phyloP scores from a whole-genome alignment of 2,797 vertebrate species.

The Lepus townsendii region DNA sequence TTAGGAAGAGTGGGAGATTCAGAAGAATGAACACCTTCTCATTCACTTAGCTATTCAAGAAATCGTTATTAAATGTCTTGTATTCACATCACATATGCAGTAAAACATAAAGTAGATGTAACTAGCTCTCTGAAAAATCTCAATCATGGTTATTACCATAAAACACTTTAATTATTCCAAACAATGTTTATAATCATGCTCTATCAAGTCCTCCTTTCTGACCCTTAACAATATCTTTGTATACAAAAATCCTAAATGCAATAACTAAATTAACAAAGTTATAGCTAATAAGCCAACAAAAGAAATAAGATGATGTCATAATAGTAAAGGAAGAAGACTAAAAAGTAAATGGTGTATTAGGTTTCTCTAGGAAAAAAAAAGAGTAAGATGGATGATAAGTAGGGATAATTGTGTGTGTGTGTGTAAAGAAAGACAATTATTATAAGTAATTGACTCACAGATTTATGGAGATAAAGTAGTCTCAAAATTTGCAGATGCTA shows the following conservation, averaged over 20 bases:
- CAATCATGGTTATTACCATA: neutral
- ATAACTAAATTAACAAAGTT: conserved; percentile 1
- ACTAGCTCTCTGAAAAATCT: neutral
- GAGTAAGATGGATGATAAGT: too few species aligned
- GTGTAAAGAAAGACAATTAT: neutral
- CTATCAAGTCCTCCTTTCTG: neutral
- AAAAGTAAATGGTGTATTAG: neutral
- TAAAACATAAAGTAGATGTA: neutral
- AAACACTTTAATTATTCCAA: neutral
- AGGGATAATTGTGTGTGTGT: too few species aligned
- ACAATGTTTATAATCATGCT: neutral
- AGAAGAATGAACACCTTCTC: too few species aligned
- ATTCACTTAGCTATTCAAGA: too few species aligned
- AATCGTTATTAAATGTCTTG: neutral
- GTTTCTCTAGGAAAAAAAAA: neutral
- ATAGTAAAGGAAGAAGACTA: neutral
- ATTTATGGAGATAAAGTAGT: neutral
- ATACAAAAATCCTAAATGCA: conserved; percentile 2
- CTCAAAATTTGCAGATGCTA: neutral
- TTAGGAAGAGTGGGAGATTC: neutral
- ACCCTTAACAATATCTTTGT: neutral
- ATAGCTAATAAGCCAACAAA: neutral
- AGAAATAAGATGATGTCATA: neutral
- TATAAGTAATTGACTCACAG: neutral
- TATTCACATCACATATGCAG: neutral